phyloP scores from a whole-genome alignment of 2,113 vertebrate species.

The Oplegnathus fasciatus region DNA sequence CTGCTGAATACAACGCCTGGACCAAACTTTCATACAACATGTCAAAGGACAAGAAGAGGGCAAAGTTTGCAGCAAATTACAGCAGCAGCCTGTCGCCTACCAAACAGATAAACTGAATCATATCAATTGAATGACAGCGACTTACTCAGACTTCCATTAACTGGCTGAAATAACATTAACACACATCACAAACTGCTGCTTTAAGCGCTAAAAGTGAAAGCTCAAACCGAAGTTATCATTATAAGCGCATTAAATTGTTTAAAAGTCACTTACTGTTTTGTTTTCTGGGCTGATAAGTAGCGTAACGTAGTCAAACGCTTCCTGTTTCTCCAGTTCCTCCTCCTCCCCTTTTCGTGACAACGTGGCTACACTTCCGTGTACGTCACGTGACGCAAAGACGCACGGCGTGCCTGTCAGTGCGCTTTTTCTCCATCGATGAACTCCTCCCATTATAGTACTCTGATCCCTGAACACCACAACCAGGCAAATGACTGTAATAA shows the following conservation, averaged over 20 bases:
- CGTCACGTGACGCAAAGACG: slow-evolving; percentile 47
- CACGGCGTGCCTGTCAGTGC: background rate
- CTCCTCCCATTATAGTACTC: background rate
- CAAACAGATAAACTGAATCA: slow-evolving; percentile 31
- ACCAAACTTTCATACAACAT: background rate
- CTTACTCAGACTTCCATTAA: background rate
- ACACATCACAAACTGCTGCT: background rate
- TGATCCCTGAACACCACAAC: background rate
- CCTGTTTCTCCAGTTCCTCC: slow-evolving; percentile 23
- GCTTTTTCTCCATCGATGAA: background rate
- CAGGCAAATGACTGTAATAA: background rate
- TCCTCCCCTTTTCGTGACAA: slow-evolving; percentile 2
- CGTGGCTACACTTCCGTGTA: slow-evolving; percentile 64
- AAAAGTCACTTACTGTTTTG: slow-evolving; percentile 51
- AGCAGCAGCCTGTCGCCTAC: background rate
- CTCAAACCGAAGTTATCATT: background rate
- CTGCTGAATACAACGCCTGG: background rate
- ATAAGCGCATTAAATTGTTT: rapidly evolving
- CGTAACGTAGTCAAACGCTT: background rate
- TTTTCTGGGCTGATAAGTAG: background rate
- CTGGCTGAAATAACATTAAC: background rate
- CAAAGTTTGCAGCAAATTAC: slow-evolving; percentile 38
- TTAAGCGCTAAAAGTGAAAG: background rate
- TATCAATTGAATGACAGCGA: background rate
- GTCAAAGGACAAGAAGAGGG: slow-evolving; percentile 12